These are phyloP conservation scores for Brachyhypopomus gauderio DNA, from an alignment of 2,113 vertebrate genomes.

Conservation along the genomic window DNA sequence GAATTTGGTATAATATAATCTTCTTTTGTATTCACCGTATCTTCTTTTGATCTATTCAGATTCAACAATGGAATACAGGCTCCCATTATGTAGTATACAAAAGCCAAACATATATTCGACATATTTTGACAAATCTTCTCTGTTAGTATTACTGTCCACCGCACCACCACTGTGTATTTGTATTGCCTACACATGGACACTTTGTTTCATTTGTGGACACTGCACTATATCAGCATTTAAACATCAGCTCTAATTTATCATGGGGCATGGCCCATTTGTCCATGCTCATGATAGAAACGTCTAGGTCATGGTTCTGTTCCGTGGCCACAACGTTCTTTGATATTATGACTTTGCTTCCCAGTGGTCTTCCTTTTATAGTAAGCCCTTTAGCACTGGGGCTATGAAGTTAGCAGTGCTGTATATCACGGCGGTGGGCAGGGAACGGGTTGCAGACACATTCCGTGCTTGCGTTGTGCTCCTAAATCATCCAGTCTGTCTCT, in stretches of 20 bases:
- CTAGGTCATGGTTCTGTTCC: background rate
- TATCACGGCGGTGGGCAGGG: slow-evolving; percentile 55
- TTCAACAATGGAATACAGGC: background rate
- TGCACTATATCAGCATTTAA: background rate
- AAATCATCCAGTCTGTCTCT: background rate
- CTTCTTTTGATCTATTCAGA: background rate
- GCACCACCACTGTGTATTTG: background rate
- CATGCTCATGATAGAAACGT: slow-evolving; percentile 19
- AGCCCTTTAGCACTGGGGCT: slow-evolving; percentile 58
- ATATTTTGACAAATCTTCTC: background rate
- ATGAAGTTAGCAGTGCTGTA: slow-evolving; percentile 46
- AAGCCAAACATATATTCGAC: background rate
- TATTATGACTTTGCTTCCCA: slow-evolving; percentile 47
- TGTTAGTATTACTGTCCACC: background rate
- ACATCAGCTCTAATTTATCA: slow-evolving; percentile 3
- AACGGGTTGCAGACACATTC: slow-evolving; percentile 25
- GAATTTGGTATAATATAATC: background rate
- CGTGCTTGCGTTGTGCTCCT: background rate
- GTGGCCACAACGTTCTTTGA: slow-evolving; percentile 8
- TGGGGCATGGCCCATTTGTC: background rate
- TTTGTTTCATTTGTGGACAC: background rate
- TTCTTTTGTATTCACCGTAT: background rate
- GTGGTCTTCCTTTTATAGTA: slow-evolving; percentile 69
- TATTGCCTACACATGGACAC: background rate
- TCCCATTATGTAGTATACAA: background rate